Conservation (phyloP, 2,888 invertebrate genomes). For the Esperia sulphurella region DNA sequence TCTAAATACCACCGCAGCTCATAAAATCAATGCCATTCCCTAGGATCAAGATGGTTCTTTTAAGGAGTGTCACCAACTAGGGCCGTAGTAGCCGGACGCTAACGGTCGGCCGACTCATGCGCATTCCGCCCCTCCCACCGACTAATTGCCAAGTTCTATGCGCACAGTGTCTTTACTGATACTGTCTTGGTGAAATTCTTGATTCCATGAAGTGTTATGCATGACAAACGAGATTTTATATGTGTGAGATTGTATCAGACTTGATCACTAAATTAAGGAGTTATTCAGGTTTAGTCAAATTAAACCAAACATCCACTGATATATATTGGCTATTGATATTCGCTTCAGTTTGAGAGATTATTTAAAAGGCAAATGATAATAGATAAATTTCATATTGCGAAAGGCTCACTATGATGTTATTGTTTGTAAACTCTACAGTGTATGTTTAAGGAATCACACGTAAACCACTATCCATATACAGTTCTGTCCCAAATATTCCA, state of each 20-base stretch:
- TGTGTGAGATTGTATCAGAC: too few relatives aligned
- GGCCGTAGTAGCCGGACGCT: constrained; percentile 58
- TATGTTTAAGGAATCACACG: constrained; percentile 13
- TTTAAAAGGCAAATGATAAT: too few relatives aligned
- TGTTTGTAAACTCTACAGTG: not conserved
- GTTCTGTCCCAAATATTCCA: constrained; percentile 33
- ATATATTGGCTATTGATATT: not conserved
- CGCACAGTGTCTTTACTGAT: constrained; percentile 17
- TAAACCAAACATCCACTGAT: not conserved
- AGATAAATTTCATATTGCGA: too few relatives aligned
- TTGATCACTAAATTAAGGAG: too few relatives aligned
- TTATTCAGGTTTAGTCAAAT: too few relatives aligned
- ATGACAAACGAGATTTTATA: not conserved
- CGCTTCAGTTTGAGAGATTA: too few relatives aligned
- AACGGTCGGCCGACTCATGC: constrained; percentile 53
- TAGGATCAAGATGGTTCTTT: constrained; percentile 4
- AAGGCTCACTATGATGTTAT: too few relatives aligned
- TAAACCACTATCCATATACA: constrained; percentile 24
- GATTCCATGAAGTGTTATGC: not conserved
- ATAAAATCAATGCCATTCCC: constrained; percentile 1
- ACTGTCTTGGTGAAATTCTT: not conserved
- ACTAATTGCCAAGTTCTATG: constrained; percentile 62
- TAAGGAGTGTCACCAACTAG: constrained; percentile 53
- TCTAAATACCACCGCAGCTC: constrained; percentile 5
- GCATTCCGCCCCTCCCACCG: constrained; percentile 56